phyloP scores from a whole-genome alignment of 2,797 vertebrate genomes.

The Epinephelus awoara region DNA sequence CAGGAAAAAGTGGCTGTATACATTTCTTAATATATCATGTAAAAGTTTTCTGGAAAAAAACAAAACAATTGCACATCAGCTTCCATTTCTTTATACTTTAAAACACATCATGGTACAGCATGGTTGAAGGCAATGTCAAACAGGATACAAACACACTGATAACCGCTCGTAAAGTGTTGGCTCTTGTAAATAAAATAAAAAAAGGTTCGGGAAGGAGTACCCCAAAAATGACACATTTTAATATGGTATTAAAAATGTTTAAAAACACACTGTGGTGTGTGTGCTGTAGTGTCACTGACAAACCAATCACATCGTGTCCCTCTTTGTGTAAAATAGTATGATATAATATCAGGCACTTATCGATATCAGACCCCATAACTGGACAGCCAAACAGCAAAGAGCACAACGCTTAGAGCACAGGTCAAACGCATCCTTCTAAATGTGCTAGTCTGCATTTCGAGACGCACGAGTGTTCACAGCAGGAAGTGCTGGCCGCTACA shows the following conservation, averaged over 20 bases:
- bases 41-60: conserved; percentile 73
- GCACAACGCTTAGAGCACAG: not conserved
- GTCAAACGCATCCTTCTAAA: conserved; percentile 45
- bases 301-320: conserved; percentile 31
- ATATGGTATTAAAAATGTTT: conserved; percentile 32
- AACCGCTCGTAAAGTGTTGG: conserved; percentile 45
- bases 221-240: conserved; percentile 43
- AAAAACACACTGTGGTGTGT: conserved; percentile 37
- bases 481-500: conserved; percentile 36
- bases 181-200: conserved; percentile 47
- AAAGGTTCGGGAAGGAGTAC: conserved; percentile 47
- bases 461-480: conserved; percentile 50
- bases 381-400: conserved; percentile 5
- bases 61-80: conserved; percentile 79
- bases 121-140: conserved; percentile 69
- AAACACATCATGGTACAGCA: conserved; percentile 69
- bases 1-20: conserved; percentile 74
- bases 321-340: conserved; percentile 48
- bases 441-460: conserved; percentile 13
- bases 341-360: conserved; percentile 75
- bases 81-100: conserved; percentile 63
- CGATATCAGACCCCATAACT: conserved; percentile 20
- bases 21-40: conserved; percentile 76
- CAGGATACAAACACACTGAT: conserved; percentile 64
- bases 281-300: conserved; percentile 33